Evolutionary conservation across 2,113 vertebrate species (phyloP).

Genomic region (Thomomys bottae): DNA sequence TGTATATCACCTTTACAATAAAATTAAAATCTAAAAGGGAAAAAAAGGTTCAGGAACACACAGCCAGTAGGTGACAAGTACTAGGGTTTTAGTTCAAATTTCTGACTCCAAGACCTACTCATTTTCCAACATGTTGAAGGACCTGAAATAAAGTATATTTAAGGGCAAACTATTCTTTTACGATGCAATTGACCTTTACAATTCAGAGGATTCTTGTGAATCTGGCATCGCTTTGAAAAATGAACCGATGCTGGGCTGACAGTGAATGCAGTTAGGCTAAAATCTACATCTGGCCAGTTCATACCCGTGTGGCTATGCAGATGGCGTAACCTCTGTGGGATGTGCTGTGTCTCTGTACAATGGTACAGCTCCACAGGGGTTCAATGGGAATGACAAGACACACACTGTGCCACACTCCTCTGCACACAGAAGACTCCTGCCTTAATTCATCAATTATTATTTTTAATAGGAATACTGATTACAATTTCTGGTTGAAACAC

Average conservation of each 20-base stretch:
- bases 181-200: neutral
- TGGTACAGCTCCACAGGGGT: neutral
- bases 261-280: neutral
- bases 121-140: conserved; percentile 11
- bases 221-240: neutral
- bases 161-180: conserved; percentile 28
- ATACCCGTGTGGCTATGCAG: neutral
- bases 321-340: neutral
- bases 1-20: no score
- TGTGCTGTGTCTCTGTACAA: neutral
- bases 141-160: conserved; percentile 34
- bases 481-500: neutral
- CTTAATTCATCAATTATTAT: conserved; percentile 41
- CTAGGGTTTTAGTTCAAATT: neutral
- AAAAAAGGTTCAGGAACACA: neutral
- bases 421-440: neutral
- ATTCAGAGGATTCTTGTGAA: conserved; percentile 42
- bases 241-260: neutral
- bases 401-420: neutral
- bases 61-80: neutral
- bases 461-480: conserved; percentile 1
- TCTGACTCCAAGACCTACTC: neutral
- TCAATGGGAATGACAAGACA: neutral
- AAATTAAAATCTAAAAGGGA: conserved; percentile 7
- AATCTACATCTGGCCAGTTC: neutral